Evolutionary conservation across 2,113 vertebrate genomes (phyloP), one percentile per base, ranked within the genome.

Genomic region (Heteronetta atricapilla): DNA sequence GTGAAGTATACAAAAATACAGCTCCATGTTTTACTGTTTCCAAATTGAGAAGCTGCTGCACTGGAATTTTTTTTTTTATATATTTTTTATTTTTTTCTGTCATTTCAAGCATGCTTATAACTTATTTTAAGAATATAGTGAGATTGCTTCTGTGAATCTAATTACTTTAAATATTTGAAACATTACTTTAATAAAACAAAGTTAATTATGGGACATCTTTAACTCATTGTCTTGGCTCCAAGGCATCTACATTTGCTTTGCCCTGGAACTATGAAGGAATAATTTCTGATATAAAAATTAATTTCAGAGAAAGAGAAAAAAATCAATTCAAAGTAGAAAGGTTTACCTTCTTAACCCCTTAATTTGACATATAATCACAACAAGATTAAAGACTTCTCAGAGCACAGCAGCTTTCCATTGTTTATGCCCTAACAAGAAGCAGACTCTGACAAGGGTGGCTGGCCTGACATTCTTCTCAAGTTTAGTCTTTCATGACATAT

Each of bases 331-430:
- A 86, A 52, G 26, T 19, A 79, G 29, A 80, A 91, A 83, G 21
- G 50, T 52, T 95, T 92, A 86, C 56, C 33, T 95, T 88, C 63
- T 90, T 42, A 91, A 50, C 21, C 60, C 13, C 50, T 75, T 94
- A 91, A 93, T 94, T 82, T 86, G 64, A 83, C 72, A 72, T 4
- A 3, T 44, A 90, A 87, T 90, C 29, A 62, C 44, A 85, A 76
- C 2, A 92, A 80, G 42, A 94, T 88, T 78, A 91, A 94, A 78
- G 34, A 70, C 16, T 79, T 70, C 29, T 86, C 66, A 85, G 28
- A 77, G 15, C 13, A 48, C 28, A 64, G 18, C 15, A 92, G 44
- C 19, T 85, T 78, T 87, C 56, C 59, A 67, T 77, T 63, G 25
- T 46, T 90, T 82, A 81, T 80, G 40, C 55, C 10, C 11, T 60